Conservation (phyloP, 2,888 invertebrate species). For the Eutolmus rufibarbis region DNA sequence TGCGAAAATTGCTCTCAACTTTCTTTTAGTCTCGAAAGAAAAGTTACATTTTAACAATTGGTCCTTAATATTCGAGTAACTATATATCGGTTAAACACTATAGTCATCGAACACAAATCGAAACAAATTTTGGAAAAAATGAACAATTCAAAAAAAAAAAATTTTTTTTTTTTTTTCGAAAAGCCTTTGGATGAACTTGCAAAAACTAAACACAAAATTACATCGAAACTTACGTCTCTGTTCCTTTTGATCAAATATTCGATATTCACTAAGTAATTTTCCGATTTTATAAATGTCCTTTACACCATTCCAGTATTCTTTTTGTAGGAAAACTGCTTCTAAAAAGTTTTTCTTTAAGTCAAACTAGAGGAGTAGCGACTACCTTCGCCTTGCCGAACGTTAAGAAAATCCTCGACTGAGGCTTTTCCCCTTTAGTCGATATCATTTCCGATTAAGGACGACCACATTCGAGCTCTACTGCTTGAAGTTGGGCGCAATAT, state of each 20-base stretch:
- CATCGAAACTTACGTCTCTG: constrained; percentile 36
- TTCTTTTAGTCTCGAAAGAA: not conserved
- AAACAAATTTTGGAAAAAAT: not conserved
- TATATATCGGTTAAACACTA: not conserved
- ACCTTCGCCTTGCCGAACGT: not conserved
- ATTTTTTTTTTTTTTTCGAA: not conserved
- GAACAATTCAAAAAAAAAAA: not conserved
- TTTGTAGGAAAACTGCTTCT: not conserved
- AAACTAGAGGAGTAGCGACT: not conserved
- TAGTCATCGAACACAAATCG: not conserved
- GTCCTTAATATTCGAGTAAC: not conserved
- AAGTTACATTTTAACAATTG: not conserved
- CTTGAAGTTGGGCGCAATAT: constrained; percentile 22
- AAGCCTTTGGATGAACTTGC: not conserved
- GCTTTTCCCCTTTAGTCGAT: constrained; percentile 27
- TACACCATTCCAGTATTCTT: not conserved
- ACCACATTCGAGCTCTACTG: not conserved
- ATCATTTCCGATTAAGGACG: constrained; percentile 12
- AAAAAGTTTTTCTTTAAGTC: not conserved
- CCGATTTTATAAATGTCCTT: not conserved
- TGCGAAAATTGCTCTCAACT: not conserved
- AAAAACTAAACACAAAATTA: constrained; percentile 20
- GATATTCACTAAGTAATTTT: not conserved
- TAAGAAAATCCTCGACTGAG: constrained; percentile 21
- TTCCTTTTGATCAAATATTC: not conserved